Evolutionary conservation across 2,888 invertebrate genomes (phyloP), one percentile per base, ranked within the genome.

Genomic region (Ernsta delagoae): DNA sequence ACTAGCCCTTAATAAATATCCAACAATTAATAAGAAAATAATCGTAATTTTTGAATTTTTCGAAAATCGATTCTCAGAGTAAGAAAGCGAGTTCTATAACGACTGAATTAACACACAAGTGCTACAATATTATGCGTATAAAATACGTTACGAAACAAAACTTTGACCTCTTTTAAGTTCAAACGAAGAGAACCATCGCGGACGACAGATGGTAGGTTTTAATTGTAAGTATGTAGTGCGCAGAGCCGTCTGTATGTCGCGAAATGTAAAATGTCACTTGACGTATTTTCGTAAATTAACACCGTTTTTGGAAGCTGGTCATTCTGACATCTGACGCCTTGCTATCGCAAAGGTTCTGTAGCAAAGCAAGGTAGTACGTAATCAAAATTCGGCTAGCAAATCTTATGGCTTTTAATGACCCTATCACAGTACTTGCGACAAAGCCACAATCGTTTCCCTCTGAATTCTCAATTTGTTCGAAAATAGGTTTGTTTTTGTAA

Each of bases 251-350:
- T 57, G 56, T 62, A 45, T 45, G 56, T 54, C 60, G 66, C 60
- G 61, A 56, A 66, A 62, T 56, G 67, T 56, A 43, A 60, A 61
- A 66, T 31, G 53, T 34, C 60, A n/a, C 45, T 41, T 39, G 61
- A 71, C 45, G 59, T 59, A 69, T 71, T 72, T 70, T 70, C 63
- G 70, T 72, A 62, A 71, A 72, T 74, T 73, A 72, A 73, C 68
- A 68, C 71, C 72, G 70, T 74, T 68, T 74, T 71, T 74, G 71
- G 72, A 41, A 43, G 67, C 9, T 39, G 45, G 34, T 8, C 48
- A 36, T 16, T 60, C 60, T 16, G 54, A 61, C 45, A 67, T 34
- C 61, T 53, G 61, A 56, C 34, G 5, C 16, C 16, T 50, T 50
- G 16, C 50, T 16, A 50, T 50, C 16, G 16, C 0, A 45, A 39